phyloP scores from a whole-genome alignment of 2,113 vertebrate genomes.

The Balaeniceps rex region DNA sequence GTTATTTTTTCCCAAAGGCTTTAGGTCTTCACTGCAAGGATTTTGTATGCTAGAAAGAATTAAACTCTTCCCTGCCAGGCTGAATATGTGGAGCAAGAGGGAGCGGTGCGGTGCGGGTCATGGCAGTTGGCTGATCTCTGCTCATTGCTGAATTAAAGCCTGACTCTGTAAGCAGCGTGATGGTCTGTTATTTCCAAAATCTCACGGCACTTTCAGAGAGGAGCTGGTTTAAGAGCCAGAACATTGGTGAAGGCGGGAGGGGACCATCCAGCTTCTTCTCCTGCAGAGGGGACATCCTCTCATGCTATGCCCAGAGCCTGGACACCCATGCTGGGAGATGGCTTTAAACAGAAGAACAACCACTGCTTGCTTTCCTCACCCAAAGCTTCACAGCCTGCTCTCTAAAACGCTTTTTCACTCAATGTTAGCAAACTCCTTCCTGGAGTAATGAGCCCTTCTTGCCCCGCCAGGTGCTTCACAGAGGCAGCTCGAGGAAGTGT shows the following conservation, averaged over 20 bases:
- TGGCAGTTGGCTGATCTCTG: not conserved
- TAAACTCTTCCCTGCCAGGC: not conserved
- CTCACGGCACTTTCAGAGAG: not conserved
- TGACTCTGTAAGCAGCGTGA: not conserved
- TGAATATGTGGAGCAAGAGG: not conserved
- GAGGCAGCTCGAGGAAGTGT: not conserved
- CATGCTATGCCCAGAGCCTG: not conserved
- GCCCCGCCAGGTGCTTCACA: rapidly evolving
- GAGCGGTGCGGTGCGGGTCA: rapidly evolving
- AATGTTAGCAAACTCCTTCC: not conserved
- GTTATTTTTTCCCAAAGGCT: not conserved
- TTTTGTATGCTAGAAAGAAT: not conserved
- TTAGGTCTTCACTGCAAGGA: not conserved
- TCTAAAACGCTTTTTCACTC: not conserved
- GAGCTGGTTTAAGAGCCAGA: not conserved
- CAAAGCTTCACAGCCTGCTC: not conserved
- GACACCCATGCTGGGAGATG: not conserved
- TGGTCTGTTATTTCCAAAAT: not conserved
- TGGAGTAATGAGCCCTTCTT: not conserved
- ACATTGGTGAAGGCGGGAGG: not conserved
- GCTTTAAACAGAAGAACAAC: not conserved
- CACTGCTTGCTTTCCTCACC: not conserved
- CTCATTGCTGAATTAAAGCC: not conserved
- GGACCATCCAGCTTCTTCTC: not conserved
- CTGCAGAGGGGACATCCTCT: not conserved